phyloP scores from a whole-genome alignment of 2,113 vertebrate species.

The Scartelaos histophorus region DNA sequence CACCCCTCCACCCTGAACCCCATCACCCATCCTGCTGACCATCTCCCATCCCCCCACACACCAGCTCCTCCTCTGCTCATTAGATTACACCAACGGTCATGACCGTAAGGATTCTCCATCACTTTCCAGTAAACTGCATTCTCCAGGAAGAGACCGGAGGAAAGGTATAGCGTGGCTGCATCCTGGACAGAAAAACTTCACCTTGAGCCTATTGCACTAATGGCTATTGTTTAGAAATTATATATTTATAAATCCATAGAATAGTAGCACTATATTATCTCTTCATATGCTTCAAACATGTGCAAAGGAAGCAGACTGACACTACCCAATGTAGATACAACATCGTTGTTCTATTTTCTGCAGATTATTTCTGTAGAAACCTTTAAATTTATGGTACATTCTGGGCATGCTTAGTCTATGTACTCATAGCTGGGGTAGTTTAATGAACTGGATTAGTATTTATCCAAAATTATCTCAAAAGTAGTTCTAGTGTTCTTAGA shows the following conservation, averaged over 20 bases:
- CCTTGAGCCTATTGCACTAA: neutral
- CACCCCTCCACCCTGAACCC: slow-evolving; percentile 24
- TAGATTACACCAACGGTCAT: slow-evolving; percentile 75
- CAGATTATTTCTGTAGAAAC: neutral
- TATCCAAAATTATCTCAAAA: too few relatives aligned
- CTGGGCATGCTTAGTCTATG: neutral
- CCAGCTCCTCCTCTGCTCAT: slow-evolving; percentile 60
- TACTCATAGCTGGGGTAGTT: neutral
- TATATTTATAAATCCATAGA: neutral
- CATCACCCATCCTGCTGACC: slow-evolving; percentile 49
- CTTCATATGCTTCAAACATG: neutral
- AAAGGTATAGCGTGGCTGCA: slow-evolving; percentile 25
- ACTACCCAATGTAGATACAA: neutral
- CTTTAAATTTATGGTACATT: neutral
- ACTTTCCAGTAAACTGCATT: slow-evolving; percentile 74
- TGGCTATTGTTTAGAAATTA: neutral
- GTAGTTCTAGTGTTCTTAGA: too few relatives aligned
- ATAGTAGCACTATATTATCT: neutral
- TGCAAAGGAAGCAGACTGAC: neutral
- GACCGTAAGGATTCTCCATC: slow-evolving; percentile 71
- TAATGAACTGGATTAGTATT: too few relatives aligned
- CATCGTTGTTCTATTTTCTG: neutral
- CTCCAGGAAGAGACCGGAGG: slow-evolving; percentile 41
- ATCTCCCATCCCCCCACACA: slow-evolving; percentile 39
- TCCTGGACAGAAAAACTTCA: slow-evolving; percentile 13